phyloP scores from a whole-genome alignment of 2,797 vertebrate species.

The Melopsittacus undulatus region DNA sequence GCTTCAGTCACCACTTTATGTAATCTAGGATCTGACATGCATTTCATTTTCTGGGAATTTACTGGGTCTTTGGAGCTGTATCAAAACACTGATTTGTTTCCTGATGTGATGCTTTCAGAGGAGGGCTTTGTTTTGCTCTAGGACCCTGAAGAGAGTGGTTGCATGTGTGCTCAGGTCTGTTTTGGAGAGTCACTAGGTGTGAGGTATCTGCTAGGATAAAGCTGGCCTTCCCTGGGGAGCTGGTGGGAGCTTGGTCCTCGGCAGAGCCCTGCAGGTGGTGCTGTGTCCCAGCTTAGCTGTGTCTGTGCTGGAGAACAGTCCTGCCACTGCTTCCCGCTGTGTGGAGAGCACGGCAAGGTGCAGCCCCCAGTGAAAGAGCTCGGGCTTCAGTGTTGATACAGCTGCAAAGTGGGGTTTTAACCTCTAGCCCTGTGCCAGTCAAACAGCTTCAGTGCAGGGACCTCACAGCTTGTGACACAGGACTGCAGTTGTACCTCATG shows the following conservation, averaged over 20 bases:
- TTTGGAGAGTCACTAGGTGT: not conserved
- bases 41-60: not conserved
- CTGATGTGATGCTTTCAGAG: not conserved
- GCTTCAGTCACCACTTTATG: accelerated
- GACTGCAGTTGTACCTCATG: not conserved
- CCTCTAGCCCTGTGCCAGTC: not conserved
- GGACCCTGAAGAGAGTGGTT: not conserved
- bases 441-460: accelerated
- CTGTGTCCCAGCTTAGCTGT: constrained; percentile 4
- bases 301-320: not conserved
- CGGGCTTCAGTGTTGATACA: not conserved
- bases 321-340: accelerated
- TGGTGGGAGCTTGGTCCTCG: not conserved
- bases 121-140: not conserved
- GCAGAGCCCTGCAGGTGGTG: constrained; percentile 59
- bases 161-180: not conserved
- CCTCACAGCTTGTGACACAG: not conserved
- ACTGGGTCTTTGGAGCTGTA: not conserved
- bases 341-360: not conserved
- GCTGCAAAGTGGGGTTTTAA: not conserved
- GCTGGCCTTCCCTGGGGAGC: not conserved
- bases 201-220: not conserved
- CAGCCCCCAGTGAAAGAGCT: not conserved
- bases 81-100: not conserved
- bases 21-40: not conserved